These are phyloP conservation scores for Rhopilema esculentum DNA, from an alignment of 30 jellyfish, hydroid and myxozoan genomes.

Conservation along the genomic window DNA sequence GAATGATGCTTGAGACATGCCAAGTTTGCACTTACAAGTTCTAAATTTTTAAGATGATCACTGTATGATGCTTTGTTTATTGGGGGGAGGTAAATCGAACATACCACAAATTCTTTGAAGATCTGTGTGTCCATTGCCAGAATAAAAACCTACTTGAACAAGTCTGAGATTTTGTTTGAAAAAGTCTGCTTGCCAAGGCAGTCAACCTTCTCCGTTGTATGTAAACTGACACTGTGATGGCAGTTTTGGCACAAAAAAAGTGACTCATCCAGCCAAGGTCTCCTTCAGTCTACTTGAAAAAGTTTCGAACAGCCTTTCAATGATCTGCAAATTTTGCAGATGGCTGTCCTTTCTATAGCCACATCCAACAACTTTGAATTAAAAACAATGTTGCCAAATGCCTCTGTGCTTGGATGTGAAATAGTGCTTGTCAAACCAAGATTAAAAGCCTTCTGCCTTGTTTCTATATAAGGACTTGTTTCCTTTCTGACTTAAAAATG, in stretches of 20 bases:
- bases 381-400: too few relatives aligned
- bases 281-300: neutral
- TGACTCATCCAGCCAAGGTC: too few relatives aligned
- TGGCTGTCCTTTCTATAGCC: conserved; percentile 3
- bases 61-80: conserved; percentile 9
- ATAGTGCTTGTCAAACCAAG: too few relatives aligned
- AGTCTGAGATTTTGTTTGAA: neutral
- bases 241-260: neutral
- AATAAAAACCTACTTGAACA: neutral
- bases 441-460: too few relatives aligned
- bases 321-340: conserved; percentile 8
- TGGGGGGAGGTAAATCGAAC: conserved; percentile 55
- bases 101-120: conserved; percentile 20
- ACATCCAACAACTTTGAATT: neutral
- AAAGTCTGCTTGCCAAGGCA: neutral
- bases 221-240: neutral
- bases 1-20: conserved; percentile 7
- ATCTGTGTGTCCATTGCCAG: conserved; percentile 49
- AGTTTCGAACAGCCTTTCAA: neutral
- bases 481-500: too few relatives aligned
- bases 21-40: neutral
- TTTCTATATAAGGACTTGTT: too few relatives aligned
- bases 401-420: too few relatives aligned
- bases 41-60: conserved; percentile 5
- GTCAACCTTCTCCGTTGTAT: conserved; percentile 5